These are phyloP conservation scores for Lates japonicus DNA, from an alignment of 2,797 vertebrate genomes.

Conservation along the genomic window DNA sequence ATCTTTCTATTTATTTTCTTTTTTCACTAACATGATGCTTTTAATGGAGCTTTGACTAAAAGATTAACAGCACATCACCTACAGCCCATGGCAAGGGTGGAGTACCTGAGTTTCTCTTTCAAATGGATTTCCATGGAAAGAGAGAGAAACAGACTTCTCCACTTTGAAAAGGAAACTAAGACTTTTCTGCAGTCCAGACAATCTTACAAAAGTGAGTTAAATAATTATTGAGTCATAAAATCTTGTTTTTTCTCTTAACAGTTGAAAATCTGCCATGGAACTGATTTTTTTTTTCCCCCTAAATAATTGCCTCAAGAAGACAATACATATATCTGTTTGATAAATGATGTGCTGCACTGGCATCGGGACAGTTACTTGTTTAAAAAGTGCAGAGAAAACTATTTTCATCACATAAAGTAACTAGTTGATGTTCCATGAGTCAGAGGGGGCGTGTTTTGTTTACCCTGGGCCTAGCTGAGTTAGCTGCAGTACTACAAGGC, in stretches of 20 bases:
- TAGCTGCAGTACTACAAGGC: not conserved
- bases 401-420: not conserved
- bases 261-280: not conserved
- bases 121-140: not conserved
- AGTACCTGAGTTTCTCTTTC: not conserved
- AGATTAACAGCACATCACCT: not conserved
- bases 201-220: not conserved
- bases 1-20: not conserved
- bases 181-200: not conserved
- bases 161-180: not conserved
- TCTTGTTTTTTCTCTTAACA: not conserved
- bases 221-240: not conserved
- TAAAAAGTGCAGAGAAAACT: not conserved
- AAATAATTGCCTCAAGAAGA: not conserved
- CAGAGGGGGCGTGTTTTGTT: conserved; percentile 8
- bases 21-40: not conserved
- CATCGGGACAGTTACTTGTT: not conserved
- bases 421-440: not conserved
- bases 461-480: not conserved
- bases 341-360: not conserved
- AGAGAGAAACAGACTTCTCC: not conserved
- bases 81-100: not conserved
- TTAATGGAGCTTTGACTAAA: not conserved
- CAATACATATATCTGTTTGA: not conserved
- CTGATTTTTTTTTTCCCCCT: not conserved